Evolutionary conservation across 2,888 invertebrate genomes (phyloP), one percentile per base, ranked within the genome.

Genomic region (Dorcus hopei): DNA sequence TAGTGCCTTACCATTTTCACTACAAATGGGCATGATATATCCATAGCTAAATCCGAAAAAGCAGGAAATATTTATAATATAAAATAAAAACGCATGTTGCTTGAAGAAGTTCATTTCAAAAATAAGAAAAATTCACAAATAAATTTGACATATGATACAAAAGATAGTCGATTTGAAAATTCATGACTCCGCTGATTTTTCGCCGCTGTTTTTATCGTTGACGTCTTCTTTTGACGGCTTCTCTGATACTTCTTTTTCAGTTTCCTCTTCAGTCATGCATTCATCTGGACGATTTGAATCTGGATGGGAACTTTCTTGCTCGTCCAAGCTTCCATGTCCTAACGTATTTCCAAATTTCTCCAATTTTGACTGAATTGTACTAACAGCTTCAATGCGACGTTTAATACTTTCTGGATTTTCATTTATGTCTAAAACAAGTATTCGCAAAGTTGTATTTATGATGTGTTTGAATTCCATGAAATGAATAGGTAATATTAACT

Each of bases 311-410:
- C 45, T 39, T 49, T 54, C 58, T 26, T 53, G 58, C 9, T 54
- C 58, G 39, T 58, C 59, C 41, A 60, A 40, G 38, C 52, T 57
- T 19, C 57, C 61, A 56, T 67, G 67, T 3, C 65, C 63, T 9
- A 68, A 57, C 57, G 60, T 65, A 49, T 67, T 65, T 3, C 71
- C 69, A 19, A 70, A 62, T 38, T 62, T 64, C 59, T 73, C 69
- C 41, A 72, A 54, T 58, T 70, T 70, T 43, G 61, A 59, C 14
- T 70, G 72, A 19, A 74, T 71, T 38, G 70, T 64, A 42, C 62
- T 62, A 2, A 73, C 61, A 11, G 70, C 67, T 14, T 71, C 68
- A 41, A 72, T 68, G 49, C 70, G 65, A 11, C 68, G 59, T 53
- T 68, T 65, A 26, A 68, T 49, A 39, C 52, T 61, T 8, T 66